Evolutionary conservation across 2,888 invertebrate genomes (phyloP), one percentile per base, ranked within the genome.

Genomic region (Tetropium fuscum): DNA sequence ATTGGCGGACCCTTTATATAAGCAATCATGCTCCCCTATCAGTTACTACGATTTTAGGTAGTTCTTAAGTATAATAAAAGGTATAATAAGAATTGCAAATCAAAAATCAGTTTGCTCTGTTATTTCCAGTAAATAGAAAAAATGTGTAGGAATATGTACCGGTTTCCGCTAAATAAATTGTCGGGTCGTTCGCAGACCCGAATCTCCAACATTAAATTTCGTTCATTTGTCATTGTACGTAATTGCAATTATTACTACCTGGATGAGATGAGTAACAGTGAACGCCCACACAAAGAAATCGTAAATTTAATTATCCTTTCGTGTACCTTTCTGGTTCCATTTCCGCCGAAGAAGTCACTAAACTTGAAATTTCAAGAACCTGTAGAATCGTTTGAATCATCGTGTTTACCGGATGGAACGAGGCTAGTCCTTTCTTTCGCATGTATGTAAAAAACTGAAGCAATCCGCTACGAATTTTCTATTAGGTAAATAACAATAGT

Each of bases 341-440:
- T 44, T 44, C 44, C 44, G 44, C 16, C 25, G 7, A 22, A 7
- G 41, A 13, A 41, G 44, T 44, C 41, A 41, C 20, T 44, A 44
- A 40, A 27, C 27, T 25, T 25, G n/a, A 25, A 4, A 41, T 19
- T 44, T 44, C 44, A 27, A 27, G 25, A 27, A 44, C 25, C 44
- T 44, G 27, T 44, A 15, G n/a, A 27, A 44, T 8, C 44, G n/a
- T 16, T 13, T 44, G 41, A 41, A 20, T 41, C 41, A 41, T 16
- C 10, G 41, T 41, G 41, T 8, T 13, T 20, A 41, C 10, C 41
- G 41, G 41, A 41, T 20, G 41, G 22, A 41, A 41, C 41, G 41
- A n/a, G 22, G 20, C 20, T 4, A 20, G 22, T 20, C 41, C 20
- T 41, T 41, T 22, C 25, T 44, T 44, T 27, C 25, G 13, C 27